A percentile compares a stretch with the other conserved stretches of the same genome.
Evolutionary conservation across 2,888 invertebrate species (phyloP).

Genomic region (Cerastis leucographa): DNA sequence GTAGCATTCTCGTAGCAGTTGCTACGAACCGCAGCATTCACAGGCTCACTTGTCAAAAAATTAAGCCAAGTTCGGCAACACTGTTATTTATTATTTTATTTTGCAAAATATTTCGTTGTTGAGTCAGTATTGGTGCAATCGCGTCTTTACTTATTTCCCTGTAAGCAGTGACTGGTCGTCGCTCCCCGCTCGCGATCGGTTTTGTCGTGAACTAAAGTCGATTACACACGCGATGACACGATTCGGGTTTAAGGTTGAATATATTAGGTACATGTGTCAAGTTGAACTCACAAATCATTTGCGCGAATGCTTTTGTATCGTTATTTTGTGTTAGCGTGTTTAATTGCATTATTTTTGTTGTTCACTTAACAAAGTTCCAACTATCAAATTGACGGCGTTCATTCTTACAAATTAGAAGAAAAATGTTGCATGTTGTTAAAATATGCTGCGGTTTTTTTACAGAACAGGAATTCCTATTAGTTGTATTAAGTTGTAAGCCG

Average conservation of each 20-base stretch:
- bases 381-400: conserved; percentile 8
- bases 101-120: conserved; percentile 31
- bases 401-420: neutral
- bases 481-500: neutral
- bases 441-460: neutral
- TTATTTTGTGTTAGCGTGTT: conserved; percentile 33
- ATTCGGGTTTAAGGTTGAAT: conserved; percentile 66
- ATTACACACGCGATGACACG: conserved; percentile 76
- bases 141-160: conserved; percentile 72
- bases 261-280: conserved; percentile 66
- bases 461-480: neutral
- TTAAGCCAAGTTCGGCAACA: conserved; percentile 27
- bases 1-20: conserved; percentile 58
- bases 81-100: conserved; percentile 6
- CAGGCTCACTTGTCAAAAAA: conserved; percentile 43
- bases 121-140: conserved; percentile 44
- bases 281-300: conserved; percentile 60
- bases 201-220: conserved; percentile 80
- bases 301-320: conserved; percentile 25
- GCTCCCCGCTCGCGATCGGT: conserved; percentile 72
- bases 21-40: conserved; percentile 56
- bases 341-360: conserved; percentile 42
- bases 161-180: conserved; percentile 79
- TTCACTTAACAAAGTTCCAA: conserved; percentile 22
- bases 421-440: neutral